phyloP scores from a whole-genome alignment of 2,113 vertebrate species.

The Aegithalos caudatus region DNA sequence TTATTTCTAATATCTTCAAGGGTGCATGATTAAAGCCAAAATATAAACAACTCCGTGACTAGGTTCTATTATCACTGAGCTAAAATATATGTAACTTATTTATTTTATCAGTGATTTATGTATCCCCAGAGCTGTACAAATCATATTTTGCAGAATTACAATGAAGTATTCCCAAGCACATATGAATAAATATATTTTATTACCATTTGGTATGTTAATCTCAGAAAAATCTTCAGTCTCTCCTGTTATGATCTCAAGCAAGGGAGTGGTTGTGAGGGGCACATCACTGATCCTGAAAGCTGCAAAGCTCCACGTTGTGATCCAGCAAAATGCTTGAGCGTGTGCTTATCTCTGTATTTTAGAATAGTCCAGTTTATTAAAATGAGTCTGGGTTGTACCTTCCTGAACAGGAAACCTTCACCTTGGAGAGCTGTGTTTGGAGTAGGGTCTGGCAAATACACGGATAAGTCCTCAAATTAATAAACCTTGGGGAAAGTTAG shows the following conservation, averaged over 20 bases:
- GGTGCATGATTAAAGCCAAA: not conserved
- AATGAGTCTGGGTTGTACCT: not conserved
- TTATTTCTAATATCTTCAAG: not conserved
- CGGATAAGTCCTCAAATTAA: not conserved
- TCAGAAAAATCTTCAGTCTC: not conserved
- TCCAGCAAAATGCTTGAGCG: not conserved
- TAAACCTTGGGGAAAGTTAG: not conserved
- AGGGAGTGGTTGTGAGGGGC: constrained; percentile 10
- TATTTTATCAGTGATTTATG: not conserved
- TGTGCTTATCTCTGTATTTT: not conserved
- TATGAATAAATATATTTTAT: not conserved
- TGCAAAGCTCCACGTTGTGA: not conserved
- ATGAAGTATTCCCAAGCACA: constrained; percentile 8
- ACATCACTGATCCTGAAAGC: not conserved
- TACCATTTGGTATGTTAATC: not conserved
- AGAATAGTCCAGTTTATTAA: not conserved
- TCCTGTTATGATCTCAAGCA: not conserved
- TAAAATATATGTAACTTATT: not conserved
- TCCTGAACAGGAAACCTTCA: not conserved
- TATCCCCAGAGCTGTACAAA: not conserved
- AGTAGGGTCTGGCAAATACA: not conserved
- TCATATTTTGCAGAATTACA: not conserved
- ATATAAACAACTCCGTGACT: not conserved
- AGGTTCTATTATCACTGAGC: not conserved
- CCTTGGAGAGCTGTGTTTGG: not conserved